Evolutionary conservation across 2,888 invertebrate genomes (phyloP), one percentile per base, ranked within the genome.

Genomic region (Dilophus febrilis): DNA sequence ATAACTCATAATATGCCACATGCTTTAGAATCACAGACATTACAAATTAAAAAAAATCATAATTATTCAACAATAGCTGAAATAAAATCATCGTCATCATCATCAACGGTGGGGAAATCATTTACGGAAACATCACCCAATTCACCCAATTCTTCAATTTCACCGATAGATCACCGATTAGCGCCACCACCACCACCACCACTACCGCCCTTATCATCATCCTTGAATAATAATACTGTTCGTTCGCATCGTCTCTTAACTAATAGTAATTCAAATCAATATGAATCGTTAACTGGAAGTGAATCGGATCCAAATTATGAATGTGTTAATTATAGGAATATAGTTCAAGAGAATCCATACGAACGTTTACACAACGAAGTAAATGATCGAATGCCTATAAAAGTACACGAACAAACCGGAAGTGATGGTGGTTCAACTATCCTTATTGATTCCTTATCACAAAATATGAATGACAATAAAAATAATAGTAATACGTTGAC

Each of bases 251-350:
- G n/a, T n/a, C n/a, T n/a, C n/a, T n/a, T n/a, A n/a, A n/a, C n/a
- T n/a, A 82, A 81, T 52, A 79, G 80, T 4, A 81, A 82, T 58
- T n/a, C n/a, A n/a, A n/a, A n/a, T n/a, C n/a, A n/a, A n/a, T 84
- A 83, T 53, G 82, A 83, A 54, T 80, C 80, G 2, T 72, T 83
- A 68, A 76, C 76, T 1, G 78, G 76, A 46, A 82, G 81, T 52
- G 83, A 83, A 55, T 76, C 77, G 1, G 83, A 84, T 64, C 82
- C 83, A 1, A 84, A 84, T 55, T 85, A 85, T 51, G 84, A 85
- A 55, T 83, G 81, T 47, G 82, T 85, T 0, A 78, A 77, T 48
- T 82, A 81, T 58, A 68, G 75, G 50, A 76, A 74, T 43, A 54
- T 72, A 2, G 64, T 65, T 22, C 77, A 77, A 37, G 77, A 77